These are phyloP conservation scores for Orthonevra nobilis DNA, from an alignment of 2,888 invertebrate species.

Conservation along the genomic window DNA sequence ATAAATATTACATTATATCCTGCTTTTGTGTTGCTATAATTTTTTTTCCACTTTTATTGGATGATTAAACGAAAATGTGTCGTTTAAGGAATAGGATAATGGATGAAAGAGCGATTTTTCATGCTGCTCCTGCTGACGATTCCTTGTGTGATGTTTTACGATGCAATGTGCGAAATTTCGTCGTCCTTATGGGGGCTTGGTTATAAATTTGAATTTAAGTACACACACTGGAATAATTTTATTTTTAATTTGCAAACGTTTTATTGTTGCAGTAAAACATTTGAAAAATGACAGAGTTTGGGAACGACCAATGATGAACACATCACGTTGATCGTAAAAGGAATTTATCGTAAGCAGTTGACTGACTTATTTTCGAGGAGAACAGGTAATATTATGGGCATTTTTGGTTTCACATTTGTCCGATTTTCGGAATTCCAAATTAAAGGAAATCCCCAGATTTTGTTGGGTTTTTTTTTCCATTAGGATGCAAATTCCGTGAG, in stretches of 20 bases:
- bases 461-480: no score
- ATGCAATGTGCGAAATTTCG: slow-evolving; percentile 25
- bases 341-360: no score
- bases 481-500: no score
- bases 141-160: slow-evolving; percentile 16
- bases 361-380: no score
- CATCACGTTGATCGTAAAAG: slow-evolving; percentile 23
- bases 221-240: not conserved
- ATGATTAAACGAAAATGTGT: slow-evolving; percentile 31
- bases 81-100: not conserved
- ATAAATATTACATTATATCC: slow-evolving; percentile 53
- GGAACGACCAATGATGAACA: slow-evolving; percentile 33
- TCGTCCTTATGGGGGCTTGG: slow-evolving; percentile 14
- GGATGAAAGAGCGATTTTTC: slow-evolving; percentile 35
- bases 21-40: not conserved
- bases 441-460: no score
- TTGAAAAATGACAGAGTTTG: slow-evolving; percentile 32
- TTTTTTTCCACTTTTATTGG: slow-evolving; percentile 10
- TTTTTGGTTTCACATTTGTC: no score
- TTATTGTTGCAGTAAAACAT: slow-evolving; percentile 10
- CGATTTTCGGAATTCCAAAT: no score
- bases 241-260: not conserved
- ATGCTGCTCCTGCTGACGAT: slow-evolving; percentile 33
- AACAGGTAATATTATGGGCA: no score
- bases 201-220: slow-evolving; percentile 26